These are phyloP conservation scores for Lepus americanus DNA, from an alignment of 2,113 vertebrate genomes.

Conservation along the genomic window DNA sequence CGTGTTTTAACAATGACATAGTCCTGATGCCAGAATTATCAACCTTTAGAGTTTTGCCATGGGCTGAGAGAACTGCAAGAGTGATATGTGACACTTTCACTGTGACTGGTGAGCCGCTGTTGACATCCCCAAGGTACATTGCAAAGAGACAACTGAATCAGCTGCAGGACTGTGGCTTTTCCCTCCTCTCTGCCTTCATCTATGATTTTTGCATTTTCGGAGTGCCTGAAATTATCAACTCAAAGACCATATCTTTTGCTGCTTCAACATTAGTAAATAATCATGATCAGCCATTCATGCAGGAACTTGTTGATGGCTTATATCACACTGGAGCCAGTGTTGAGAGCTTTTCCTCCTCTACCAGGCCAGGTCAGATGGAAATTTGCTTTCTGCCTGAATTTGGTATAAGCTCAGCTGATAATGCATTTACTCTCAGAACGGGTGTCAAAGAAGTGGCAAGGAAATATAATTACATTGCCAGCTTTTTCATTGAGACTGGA, in stretches of 20 bases:
- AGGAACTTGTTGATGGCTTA: slow-evolving; percentile 95
- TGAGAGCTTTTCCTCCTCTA: slow-evolving; percentile 94
- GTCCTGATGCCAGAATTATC: slow-evolving; percentile 94
- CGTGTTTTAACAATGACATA: slow-evolving; percentile 94
- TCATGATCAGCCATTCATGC: slow-evolving; percentile 94
- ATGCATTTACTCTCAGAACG: slow-evolving; percentile 95
- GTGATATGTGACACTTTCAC: slow-evolving; percentile 96
- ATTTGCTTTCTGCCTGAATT: slow-evolving; percentile 93
- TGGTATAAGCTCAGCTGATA: slow-evolving; percentile 93
- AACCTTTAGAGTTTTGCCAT: slow-evolving; percentile 93
- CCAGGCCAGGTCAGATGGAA: slow-evolving; percentile 95
- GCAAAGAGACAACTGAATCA: slow-evolving; percentile 93
- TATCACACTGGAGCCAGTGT: slow-evolving; percentile 94
- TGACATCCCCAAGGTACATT: slow-evolving; percentile 93
- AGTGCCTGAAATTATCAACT: slow-evolving; percentile 91
- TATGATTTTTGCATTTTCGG: slow-evolving; percentile 96
- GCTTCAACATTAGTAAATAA: slow-evolving; percentile 92
- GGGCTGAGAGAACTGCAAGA: slow-evolving; percentile 94
- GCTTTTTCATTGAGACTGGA: slow-evolving; percentile 93
- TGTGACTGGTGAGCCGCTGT: slow-evolving; percentile 89
- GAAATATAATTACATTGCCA: slow-evolving; percentile 93
- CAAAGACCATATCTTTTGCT: slow-evolving; percentile 94
- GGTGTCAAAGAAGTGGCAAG: slow-evolving; percentile 96
- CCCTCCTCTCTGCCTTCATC: slow-evolving; percentile 92
- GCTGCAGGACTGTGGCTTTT: slow-evolving; percentile 92